Conservation (phyloP, 2,888 invertebrate species). For the Dione vanillae region DNA sequence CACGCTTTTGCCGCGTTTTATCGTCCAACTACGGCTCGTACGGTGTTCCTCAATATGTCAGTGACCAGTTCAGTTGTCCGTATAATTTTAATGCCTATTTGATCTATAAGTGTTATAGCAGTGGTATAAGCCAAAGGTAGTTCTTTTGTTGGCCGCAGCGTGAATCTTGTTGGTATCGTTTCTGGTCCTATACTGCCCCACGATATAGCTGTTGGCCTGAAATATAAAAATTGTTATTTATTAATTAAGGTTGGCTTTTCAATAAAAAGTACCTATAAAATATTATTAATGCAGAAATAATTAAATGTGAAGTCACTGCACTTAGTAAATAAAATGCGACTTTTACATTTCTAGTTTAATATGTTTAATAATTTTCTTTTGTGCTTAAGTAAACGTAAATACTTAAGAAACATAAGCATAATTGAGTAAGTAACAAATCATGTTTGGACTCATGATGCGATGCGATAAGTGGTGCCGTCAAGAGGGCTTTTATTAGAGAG, state of each 20-base stretch:
- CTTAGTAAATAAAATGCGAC: no score
- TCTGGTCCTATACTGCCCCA: constrained; percentile 62
- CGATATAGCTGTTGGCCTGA: constrained; percentile 65
- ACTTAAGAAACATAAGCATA: neutral
- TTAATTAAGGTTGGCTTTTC: no score
- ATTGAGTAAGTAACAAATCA: neutral
- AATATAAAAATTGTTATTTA: constrained; percentile 46
- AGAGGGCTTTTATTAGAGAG: neutral
- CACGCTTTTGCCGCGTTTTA: constrained; percentile 8
- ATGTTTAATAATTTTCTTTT: no score
- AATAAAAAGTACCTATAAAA: no score
- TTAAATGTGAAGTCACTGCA: no score
- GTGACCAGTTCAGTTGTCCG: constrained; percentile 78
- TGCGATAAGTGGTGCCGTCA: neutral
- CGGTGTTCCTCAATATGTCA: constrained; percentile 75
- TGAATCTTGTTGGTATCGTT: constrained; percentile 65
- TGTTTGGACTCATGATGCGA: neutral
- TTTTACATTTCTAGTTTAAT: no score
- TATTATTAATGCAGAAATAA: no score
- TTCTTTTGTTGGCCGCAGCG: constrained; percentile 62
- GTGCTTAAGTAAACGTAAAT: neutral
- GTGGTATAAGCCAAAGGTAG: constrained; percentile 66
- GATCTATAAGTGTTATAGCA: constrained; percentile 77
- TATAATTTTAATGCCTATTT: constrained; percentile 79
- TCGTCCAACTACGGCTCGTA: constrained; percentile 74